Conservation (phyloP, 30 jellyfish, hydroid and myxozoan species). For the Aurelia coerulea region DNA sequence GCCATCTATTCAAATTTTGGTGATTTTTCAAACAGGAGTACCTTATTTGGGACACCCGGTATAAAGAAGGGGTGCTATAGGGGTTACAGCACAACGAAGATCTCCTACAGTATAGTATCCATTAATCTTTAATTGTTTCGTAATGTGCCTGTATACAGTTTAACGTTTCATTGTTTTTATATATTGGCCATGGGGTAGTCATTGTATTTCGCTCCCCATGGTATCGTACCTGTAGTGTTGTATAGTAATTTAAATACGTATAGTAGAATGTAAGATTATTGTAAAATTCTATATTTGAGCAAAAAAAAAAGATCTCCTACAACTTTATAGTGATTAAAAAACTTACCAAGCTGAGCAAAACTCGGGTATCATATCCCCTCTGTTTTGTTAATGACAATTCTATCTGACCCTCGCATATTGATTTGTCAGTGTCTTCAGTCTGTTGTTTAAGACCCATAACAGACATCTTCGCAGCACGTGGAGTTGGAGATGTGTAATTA, state of each 20-base stretch:
- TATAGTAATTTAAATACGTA: too few species aligned
- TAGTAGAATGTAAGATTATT: too few species aligned
- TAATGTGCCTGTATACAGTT: too few species aligned
- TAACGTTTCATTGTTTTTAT: too few species aligned
- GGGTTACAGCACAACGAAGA: neutral
- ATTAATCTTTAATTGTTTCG: too few species aligned
- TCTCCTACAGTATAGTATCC: too few species aligned
- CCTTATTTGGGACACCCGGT: too few species aligned
- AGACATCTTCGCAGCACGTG: neutral
- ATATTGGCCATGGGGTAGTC: too few species aligned
- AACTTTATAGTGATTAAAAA: neutral
- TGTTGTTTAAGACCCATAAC: neutral
- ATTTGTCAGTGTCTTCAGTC: neutral
- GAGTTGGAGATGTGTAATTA: constrained; percentile 15
- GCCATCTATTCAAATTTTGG: too few species aligned
- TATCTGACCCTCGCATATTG: constrained; percentile 20
- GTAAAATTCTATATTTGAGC: neutral
- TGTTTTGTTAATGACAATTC: constrained; percentile 22
- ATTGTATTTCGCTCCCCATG: too few species aligned
- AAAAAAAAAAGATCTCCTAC: neutral
- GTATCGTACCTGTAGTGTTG: too few species aligned
- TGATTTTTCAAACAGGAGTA: too few species aligned
- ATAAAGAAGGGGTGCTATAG: neutral
- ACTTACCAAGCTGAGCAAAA: constrained; percentile 37
- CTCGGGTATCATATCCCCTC: constrained; percentile 20